Evolutionary conservation across 2,888 invertebrate species (phyloP), one percentile per base, ranked within the genome.

Genomic region (Rhogogaster chlorosoma): DNA sequence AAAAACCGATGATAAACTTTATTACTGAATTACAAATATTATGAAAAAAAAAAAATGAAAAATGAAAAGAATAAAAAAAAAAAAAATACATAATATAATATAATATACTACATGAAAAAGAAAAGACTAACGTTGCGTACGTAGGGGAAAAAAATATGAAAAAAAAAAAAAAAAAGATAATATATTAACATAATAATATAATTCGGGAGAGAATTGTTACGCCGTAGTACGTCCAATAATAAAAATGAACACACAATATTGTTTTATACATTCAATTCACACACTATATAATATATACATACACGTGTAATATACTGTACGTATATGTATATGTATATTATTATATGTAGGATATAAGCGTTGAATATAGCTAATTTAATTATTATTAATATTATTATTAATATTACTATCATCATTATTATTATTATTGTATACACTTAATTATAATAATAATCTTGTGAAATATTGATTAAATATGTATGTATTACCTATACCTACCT

Each of bases 381-480:
- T 10, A 22, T 36, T 42, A 71, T 42, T 42, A 38, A 22, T 73
- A 73, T 42, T 73, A 42, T n/a, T 73, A 42, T 73, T 42, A 32
- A 18, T 36, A 73, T 73, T 73, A 73, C 42, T 42, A 73, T 73
- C 26, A 73, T 42, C 12, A 42, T 42, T 73, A 73, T 73, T 42
- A 38, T 42, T 73, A 73, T 73, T 42, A 73, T 73, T 15, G 42
- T 67, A 32, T 67, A 67, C 67, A 67, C 29, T 67, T 32, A 32
- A 67, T 32, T 67, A 32, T 32, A 67, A 67, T 32, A 67, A 67
- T 67, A 67, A 29, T 32, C 67, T 67, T 67, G 29, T 32, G 32
- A 67, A 32, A 67, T 67, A 67, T 67, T 67, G 29, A 32, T 67
- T 67, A 1, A 67, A 67, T 67, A 67, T 32, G 67, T 67, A 67